phyloP scores from a whole-genome alignment of 2,888 invertebrate genomes.

The Eurois occulta region DNA sequence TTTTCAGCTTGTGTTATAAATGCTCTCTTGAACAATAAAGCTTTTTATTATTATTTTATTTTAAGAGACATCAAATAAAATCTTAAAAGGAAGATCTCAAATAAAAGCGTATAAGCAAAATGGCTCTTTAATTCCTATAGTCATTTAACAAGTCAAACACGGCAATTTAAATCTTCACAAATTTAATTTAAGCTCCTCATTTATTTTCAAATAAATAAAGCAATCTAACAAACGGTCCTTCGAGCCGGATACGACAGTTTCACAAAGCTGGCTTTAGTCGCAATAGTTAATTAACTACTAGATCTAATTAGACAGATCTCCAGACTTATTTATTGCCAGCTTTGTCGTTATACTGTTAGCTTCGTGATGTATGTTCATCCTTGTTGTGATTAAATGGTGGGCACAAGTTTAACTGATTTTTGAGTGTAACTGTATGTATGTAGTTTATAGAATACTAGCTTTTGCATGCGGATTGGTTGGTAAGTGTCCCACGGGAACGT shows the following conservation, averaged over 20 bases:
- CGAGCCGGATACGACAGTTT: constrained; percentile 22
- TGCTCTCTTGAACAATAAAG: no score
- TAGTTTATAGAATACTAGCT: background rate
- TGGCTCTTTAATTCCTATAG: background rate
- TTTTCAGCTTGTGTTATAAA: no score
- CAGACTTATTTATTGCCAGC: constrained; percentile 53
- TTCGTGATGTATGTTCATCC: constrained; percentile 35
- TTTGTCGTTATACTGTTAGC: constrained; percentile 41
- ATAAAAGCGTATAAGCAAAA: constrained; percentile 15
- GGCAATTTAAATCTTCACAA: background rate
- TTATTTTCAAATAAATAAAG: constrained; percentile 39
- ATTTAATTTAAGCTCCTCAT: background rate
- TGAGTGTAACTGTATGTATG: background rate
- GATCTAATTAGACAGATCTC: constrained; percentile 57
- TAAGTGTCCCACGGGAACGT: background rate
- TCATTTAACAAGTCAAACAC: background rate
- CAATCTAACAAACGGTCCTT: constrained; percentile 23
- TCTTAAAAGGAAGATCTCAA: constrained; percentile 4
- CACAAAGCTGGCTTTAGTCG: constrained; percentile 2
- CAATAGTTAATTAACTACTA: constrained; percentile 52
- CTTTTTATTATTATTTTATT: no score
- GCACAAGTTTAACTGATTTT: constrained; percentile 18
- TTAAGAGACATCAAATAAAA: constrained; percentile 5
- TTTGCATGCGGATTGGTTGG: background rate
- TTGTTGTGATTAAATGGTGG: constrained; percentile 26